Evolutionary conservation across 2,888 invertebrate species (phyloP), one percentile per base, ranked within the genome.

Genomic region (Thecophora atra): DNA sequence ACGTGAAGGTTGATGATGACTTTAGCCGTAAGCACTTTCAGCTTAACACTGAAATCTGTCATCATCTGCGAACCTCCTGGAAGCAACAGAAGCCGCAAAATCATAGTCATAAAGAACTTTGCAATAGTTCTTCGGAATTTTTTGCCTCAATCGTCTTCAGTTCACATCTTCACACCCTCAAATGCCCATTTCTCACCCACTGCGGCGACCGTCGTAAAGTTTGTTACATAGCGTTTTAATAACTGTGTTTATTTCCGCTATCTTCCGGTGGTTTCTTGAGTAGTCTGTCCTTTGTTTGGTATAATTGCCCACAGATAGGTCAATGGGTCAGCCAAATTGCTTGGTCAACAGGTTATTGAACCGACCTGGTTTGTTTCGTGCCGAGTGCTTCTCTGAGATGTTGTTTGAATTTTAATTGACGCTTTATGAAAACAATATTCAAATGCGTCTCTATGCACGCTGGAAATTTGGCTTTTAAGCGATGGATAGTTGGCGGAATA

Each of bases 401-500:
- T 30, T 60, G 60, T 60, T 60, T 60, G 30, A 30, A 7, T 60
- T 30, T 60, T 60, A 60, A 30, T 60, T 26, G 28, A 60, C 28
- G 28, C 60, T 26, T 37, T 60, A 30, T 30, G 60, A 30, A n/a
- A 28, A 47, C 17, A 26, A n/a, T 26, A 26, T 60, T 60, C 15
- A 60, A 60, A 60, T 60, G 30, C 26, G 60, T 60, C 37, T 37
- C 37, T 37, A 8, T 19, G 30, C 47, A 17, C 30, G 17, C 11
- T 17, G 17, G 19, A 30, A n/a, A 17, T 30, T 28, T 5, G 7
- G 28, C 60, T 26, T 28, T 60, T 30, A 60, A n/a, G 17, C 8
- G 28, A 47, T 15, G 15, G 1, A 17, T 5, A 5, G 6, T 47
- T 15, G 47, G n/a, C 5, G 47, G 47, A n/a, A 47, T 47, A n/a